phyloP scores from a whole-genome alignment of 30 jellyfish, hydroid and myxozoan species.

The Catostylus mosaicus region DNA sequence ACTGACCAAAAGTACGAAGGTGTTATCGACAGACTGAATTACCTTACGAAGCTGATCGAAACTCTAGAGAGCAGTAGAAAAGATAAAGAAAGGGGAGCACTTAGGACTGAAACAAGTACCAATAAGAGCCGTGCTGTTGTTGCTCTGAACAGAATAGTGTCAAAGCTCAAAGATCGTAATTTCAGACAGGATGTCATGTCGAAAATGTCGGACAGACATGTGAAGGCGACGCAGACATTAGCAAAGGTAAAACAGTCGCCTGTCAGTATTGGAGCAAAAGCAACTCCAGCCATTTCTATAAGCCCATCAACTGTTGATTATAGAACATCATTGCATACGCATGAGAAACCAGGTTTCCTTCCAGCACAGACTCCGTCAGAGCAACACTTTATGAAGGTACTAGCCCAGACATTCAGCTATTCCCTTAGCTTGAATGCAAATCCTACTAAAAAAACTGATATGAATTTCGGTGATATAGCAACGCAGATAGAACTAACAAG shows the following conservation, averaged over 20 bases:
- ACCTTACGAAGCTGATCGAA: slow-evolving; percentile 48
- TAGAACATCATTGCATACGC: too few species aligned
- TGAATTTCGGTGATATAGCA: too few species aligned
- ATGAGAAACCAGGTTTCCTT: too few species aligned
- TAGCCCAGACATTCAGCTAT: too few species aligned
- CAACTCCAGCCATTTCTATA: too few species aligned
- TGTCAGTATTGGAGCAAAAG: too few species aligned
- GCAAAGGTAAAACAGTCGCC: neutral
- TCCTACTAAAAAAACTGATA: too few species aligned
- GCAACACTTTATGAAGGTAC: too few species aligned
- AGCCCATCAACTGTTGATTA: too few species aligned
- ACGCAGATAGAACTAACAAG: neutral
- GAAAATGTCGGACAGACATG: neutral
- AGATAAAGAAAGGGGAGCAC: neutral
- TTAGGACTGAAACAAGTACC: neutral
- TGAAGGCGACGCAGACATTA: neutral
- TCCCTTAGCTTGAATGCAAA: too few species aligned
- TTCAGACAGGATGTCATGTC: neutral
- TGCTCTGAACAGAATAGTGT: slow-evolving; percentile 43
- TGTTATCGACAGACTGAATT: slow-evolving; percentile 46
- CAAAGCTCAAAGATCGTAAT: slow-evolving; percentile 17
- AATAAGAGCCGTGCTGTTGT: slow-evolving; percentile 22
- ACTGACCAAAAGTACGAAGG: slow-evolving; percentile 48
- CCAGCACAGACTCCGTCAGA: too few species aligned
- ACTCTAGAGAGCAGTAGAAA: slow-evolving; percentile 8